Percentiles rank a stretch among this genome's conserved stretches.
Evolutionary conservation across 2,888 invertebrate species (phyloP).

Genomic region (Archips crataeganus): DNA sequence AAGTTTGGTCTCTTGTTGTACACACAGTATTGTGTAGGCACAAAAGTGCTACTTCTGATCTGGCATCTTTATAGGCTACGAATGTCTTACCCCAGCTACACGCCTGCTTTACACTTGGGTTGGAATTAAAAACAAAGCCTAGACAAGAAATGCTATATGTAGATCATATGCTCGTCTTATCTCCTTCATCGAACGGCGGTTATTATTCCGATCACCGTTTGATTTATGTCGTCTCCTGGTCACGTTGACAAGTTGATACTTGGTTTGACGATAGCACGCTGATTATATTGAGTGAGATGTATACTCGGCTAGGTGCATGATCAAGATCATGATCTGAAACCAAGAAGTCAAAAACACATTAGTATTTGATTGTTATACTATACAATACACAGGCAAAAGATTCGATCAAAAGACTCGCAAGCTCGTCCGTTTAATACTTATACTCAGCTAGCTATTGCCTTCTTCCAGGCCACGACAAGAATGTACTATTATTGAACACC

Average conservation of each 20-base stretch:
- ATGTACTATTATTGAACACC: no score
- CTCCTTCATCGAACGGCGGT: conserved; percentile 67
- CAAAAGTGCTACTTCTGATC: no score
- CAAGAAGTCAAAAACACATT: background rate
- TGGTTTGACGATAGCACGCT: background rate
- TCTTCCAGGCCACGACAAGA: no score
- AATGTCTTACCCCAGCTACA: background rate
- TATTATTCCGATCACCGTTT: conserved; percentile 68
- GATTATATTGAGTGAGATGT: conserved; percentile 2
- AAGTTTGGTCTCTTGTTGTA: no score
- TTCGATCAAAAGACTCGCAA: no score
- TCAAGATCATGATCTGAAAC: background rate
- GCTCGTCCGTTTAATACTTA: no score
- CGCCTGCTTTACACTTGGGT: background rate
- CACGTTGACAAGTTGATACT: conserved; percentile 39
- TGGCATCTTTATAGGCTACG: background rate
- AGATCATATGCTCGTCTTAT: conserved; percentile 56
- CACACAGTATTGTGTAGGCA: no score
- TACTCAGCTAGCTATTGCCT: no score
- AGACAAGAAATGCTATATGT: conserved; percentile 24
- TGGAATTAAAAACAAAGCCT: conserved; percentile 17
- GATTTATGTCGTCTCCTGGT: conserved; percentile 16
- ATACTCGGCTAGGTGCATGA: background rate
- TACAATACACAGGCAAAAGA: no score
- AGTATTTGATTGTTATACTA: no score